Base-by-base conservation (phyloP, 2,888 invertebrate species). In the Drosophila mimica region DNA sequence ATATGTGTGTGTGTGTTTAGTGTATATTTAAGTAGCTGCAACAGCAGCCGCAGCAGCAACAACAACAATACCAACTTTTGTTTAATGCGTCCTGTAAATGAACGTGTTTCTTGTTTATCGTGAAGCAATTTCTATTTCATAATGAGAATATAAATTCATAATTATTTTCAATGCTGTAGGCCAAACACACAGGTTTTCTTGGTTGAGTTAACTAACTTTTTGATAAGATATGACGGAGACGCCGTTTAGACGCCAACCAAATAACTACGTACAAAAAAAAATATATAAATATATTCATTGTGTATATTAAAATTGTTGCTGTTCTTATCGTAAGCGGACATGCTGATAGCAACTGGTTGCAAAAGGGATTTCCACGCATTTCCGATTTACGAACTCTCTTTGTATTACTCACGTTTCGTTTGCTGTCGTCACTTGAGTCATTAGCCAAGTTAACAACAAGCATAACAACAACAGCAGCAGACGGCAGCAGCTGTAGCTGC, bases 211-310 rank as follows among this genome's bases (percentile, higher is more conserved):
- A 85, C 88, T 85, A 84, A 84, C 61, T 69, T 62, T 70, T 66
- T 72, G 85, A 85, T 85, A 85, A 85, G 85, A 85, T 85, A 89
- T 61, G 81, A 51, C 53, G 48, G 61, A 59, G 64, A 58, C 70
- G 81, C 34, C 79, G 59, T 28, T 53, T 33, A 69, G 82, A 77
- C 85, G 88, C 85, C 83, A 66, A 54, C 78, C 46, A 46, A 46
- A 25, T 8, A 17, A 57, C 20, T 43, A 17, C 31, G 11, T 20
- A 17, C 15, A 20, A n/a, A 40, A 15, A 5, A 25, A 3, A 25
- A 25, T 25, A 25, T 25, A 25, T 25, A 25, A 20, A 9, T 53
- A 38, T 59, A 43, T 36, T 61, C 31, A 53, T 43, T 61, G 13
- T 46, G 11, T 17, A n/a, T 65, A 36, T n/a, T 13, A 36, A 28